A percentile compares a stretch with the other conserved stretches of the same genome.
phyloP scores from a whole-genome alignment of 2,888 invertebrate genomes.

The Priocnemis perturbator region DNA sequence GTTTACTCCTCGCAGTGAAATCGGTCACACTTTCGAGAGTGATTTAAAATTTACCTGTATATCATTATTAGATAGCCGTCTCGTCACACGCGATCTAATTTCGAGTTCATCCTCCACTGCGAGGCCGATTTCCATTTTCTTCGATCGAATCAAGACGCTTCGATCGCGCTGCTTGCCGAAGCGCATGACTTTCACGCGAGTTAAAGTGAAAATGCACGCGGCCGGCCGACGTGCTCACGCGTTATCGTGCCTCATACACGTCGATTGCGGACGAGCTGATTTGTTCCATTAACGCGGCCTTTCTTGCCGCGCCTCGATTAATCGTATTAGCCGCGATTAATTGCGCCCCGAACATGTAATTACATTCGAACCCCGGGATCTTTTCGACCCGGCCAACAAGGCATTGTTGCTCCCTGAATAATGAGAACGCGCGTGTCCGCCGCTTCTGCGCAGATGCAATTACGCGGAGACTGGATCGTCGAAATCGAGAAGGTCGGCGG shows the following conservation, averaged over 20 bases:
- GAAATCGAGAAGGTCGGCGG: too few species aligned
- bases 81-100: slow-evolving; percentile 39
- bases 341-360: slow-evolving; percentile 23
- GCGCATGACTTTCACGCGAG: slow-evolving; percentile 29
- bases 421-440: too few species aligned
- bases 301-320: slow-evolving; percentile 23
- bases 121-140: slow-evolving; percentile 20
- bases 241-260: neutral
- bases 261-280: neutral
- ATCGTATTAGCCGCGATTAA: slow-evolving; percentile 42
- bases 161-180: slow-evolving; percentile 5
- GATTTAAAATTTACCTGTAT: slow-evolving; percentile 6
- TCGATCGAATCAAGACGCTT: slow-evolving; percentile 5
- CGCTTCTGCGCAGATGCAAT: too few species aligned
- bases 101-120: slow-evolving; percentile 19
- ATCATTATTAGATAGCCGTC: neutral
- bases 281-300: slow-evolving; percentile 18
- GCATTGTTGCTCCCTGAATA: too few species aligned
- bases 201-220: slow-evolving; percentile 27
- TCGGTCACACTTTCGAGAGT: slow-evolving; percentile 10
- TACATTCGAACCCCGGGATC: too few species aligned
- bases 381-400: too few species aligned
- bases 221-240: neutral
- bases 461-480: too few species aligned
- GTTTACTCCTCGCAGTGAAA: slow-evolving; percentile 21